A percentile compares a stretch with the other conserved stretches of the same genome.
Conservation (phyloP, 1,140 invertebrate genomes). For the Vanessa tameamea region DNA sequence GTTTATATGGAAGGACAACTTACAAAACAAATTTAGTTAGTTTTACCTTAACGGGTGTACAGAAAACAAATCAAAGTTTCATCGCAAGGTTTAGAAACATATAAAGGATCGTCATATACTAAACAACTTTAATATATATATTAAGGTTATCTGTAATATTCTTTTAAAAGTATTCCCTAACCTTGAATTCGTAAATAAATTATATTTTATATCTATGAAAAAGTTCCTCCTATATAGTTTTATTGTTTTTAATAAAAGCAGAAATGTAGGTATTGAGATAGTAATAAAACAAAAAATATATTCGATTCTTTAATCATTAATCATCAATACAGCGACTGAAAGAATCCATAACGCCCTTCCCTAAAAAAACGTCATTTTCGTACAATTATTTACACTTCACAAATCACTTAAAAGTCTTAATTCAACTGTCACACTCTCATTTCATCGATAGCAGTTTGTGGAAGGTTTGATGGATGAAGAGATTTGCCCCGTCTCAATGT, state of each 20-base stretch:
- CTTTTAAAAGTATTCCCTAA: neutral
- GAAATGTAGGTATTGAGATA: neutral
- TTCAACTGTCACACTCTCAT: conserved; percentile 89
- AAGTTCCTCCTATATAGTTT: too few relatives aligned
- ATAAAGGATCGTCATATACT: too few relatives aligned
- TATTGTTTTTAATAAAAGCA: too few relatives aligned
- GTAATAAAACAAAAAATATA: conserved; percentile 32
- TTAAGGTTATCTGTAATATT: neutral
- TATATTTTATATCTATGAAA: too few relatives aligned
- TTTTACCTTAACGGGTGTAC: too few relatives aligned
- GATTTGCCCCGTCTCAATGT: conserved; percentile 71
- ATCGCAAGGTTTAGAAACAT: too few relatives aligned
- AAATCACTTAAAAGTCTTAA: conserved; percentile 28
- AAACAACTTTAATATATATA: too few relatives aligned
- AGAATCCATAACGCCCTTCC: conserved; percentile 60
- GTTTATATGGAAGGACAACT: neutral
- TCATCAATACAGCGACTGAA: conserved; percentile 57
- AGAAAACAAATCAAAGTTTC: too few relatives aligned
- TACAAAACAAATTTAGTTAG: too few relatives aligned
- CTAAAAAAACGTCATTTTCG: conserved; percentile 46
- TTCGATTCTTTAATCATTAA: conserved; percentile 62
- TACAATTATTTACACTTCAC: conserved; percentile 63
- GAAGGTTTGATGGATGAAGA: conserved; percentile 76
- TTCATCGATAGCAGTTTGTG: conserved; percentile 89
- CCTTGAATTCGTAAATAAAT: too few relatives aligned